phyloP scores from a whole-genome alignment of 2,113 vertebrate species.

The Anser brachyrhynchus region DNA sequence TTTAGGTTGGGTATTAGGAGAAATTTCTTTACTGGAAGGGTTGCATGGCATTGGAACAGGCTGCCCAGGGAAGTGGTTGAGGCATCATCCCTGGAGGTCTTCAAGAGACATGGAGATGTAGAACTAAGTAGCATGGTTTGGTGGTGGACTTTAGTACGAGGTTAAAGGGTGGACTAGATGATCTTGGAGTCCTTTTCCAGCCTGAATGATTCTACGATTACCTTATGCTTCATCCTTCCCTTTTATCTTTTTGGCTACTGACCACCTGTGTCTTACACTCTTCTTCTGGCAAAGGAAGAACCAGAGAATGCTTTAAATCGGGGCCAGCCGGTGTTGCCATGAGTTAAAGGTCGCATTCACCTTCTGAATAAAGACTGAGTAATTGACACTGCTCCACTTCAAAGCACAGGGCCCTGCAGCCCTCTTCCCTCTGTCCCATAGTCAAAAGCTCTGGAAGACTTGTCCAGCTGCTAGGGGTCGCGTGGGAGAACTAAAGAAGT shows the following conservation, averaged over 20 bases:
- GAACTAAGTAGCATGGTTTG: too few relatives aligned
- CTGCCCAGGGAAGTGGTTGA: too few relatives aligned
- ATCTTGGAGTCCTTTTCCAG: too few relatives aligned
- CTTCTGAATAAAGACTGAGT: not conserved
- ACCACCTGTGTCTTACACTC: not conserved
- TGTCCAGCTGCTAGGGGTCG: not conserved
- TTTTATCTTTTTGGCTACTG: not conserved
- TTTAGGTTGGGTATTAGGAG: too few relatives aligned
- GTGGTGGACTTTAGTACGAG: too few relatives aligned
- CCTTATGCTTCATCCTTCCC: not conserved
- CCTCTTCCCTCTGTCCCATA: not conserved
- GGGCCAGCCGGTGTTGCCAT: not conserved
- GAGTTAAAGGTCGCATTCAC: not conserved
- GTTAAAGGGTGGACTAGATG: too few relatives aligned
- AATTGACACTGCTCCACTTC: not conserved
- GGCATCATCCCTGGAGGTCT: too few relatives aligned
- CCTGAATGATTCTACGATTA: too few relatives aligned
- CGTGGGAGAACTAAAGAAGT: not conserved
- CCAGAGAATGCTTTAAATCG: not conserved
- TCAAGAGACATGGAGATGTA: too few relatives aligned
- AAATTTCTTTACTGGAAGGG: too few relatives aligned
- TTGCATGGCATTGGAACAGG: too few relatives aligned
- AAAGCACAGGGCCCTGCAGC: not conserved
- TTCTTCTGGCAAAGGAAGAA: not conserved
- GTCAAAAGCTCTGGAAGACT: too few relatives aligned